These are phyloP conservation scores for Lagocephalus sceleratus DNA, from an alignment of 2,797 vertebrate species.

Conservation along the genomic window DNA sequence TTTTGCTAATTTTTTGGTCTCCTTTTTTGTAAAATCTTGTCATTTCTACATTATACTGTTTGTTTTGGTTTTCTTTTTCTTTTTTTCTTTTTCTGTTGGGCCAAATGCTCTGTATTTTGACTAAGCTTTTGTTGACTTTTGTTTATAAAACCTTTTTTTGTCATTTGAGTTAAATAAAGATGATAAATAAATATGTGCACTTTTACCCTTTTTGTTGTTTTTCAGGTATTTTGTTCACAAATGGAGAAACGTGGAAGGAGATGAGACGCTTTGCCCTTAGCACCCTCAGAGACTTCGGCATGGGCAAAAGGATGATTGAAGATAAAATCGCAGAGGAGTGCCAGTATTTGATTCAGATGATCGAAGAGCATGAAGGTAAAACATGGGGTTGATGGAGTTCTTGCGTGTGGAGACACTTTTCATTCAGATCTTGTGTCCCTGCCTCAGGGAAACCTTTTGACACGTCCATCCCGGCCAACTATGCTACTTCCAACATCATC, in stretches of 20 bases:
- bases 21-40: no score
- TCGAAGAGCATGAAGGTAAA: conserved; percentile 64
- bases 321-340: conserved; percentile 73
- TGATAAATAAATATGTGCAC: no score
- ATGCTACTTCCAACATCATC: conserved; percentile 72
- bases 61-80: no score
- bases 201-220: not conserved
- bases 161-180: no score
- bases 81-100: no score
- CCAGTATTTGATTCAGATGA: conserved; percentile 49
- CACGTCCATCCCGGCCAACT: conserved; percentile 27
- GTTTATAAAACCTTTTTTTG: no score
- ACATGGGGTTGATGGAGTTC: not conserved
- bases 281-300: conserved; percentile 72
- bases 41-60: no score
- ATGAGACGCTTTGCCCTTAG: conserved; percentile 72
- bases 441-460: conserved; percentile 52
- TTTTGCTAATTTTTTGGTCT: not conserved
- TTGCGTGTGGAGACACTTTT: not conserved
- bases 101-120: no score
- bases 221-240: conserved; percentile 67
- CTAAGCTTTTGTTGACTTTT: no score
- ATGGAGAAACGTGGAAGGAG: conserved; percentile 75
- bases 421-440: not conserved
- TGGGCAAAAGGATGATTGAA: conserved; percentile 69